Conservation (phyloP, 2,113 vertebrate species). For the Tenebrosternarchus preto region DNA sequence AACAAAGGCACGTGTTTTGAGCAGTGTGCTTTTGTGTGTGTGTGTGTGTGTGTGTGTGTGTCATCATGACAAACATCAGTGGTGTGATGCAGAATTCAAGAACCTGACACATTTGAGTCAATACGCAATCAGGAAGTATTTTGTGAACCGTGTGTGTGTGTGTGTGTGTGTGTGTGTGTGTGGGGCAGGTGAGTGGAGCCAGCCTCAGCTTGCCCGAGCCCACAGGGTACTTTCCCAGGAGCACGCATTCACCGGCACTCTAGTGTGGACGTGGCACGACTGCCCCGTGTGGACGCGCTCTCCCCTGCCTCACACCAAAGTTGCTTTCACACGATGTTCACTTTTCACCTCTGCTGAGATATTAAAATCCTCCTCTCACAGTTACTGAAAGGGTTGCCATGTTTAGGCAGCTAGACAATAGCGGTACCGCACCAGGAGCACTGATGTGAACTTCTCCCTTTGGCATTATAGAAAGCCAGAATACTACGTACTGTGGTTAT, state of each 20-base stretch:
- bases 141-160: slow-evolving; percentile 51
- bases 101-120: slow-evolving; percentile 65
- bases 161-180: slow-evolving; percentile 52
- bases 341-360: background rate
- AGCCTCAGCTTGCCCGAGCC: slow-evolving; percentile 60
- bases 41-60: slow-evolving; percentile 13
- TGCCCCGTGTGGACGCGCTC: slow-evolving; percentile 33
- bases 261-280: slow-evolving; percentile 23
- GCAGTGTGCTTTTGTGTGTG: slow-evolving; percentile 4
- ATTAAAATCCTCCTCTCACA: background rate
- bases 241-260: background rate
- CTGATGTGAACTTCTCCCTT: too few species aligned
- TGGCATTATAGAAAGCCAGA: too few species aligned
- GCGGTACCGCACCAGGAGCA: too few species aligned
- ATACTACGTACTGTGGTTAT: too few species aligned
- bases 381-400: too few species aligned
- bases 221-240: slow-evolving; percentile 53
- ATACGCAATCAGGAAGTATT: slow-evolving; percentile 63
- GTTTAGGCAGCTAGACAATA: too few species aligned
- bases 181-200: slow-evolving; percentile 59
- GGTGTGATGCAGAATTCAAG: slow-evolving; percentile 58
- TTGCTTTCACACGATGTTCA: slow-evolving; percentile 1
- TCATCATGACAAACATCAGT: slow-evolving; percentile 32
- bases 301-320: slow-evolving; percentile 36
- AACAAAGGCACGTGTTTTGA: slow-evolving; percentile 1